Evolutionary conservation across 2,113 vertebrate species (phyloP), one percentile per base, ranked within the genome.

Genomic region (Nanger granti): DNA sequence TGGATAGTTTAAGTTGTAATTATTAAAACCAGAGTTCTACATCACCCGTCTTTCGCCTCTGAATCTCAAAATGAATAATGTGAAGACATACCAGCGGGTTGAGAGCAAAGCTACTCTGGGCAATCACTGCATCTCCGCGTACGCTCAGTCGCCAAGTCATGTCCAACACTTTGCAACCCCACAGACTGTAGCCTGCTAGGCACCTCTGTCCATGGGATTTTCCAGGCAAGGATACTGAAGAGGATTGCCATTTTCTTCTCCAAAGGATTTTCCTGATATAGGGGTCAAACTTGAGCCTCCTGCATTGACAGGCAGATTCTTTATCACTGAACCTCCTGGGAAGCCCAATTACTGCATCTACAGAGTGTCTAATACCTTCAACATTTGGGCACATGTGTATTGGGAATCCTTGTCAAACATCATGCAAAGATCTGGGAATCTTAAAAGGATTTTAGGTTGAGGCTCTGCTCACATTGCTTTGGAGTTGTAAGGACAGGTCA

Each of bases 11-110:
- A 88, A 84, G 54, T 49, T 85, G 47, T 90, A 94, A 94, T 86
- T 64, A 94, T 55, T 83, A 93, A 96, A 94, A 97, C 93, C 62
- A 96, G 83, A 96, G 97, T 94, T 97, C 85, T 12, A 62, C 22
- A 66, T 85, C 80, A 34, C 80, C 93, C 62, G 41, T 92, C 93
- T 94, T 69, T 94, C 4, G 20, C 54, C 96, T 66, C 47, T 26
- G 88, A 62, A 87, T 97, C 82, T 93, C 62, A 73, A 93, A 95
- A 89, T 79, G 73, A 91, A 92, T 79, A 97, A 80, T 20, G 17
- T 37, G 54, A 85, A 96, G n/a, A 95, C 82, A 86, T 52, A 86
- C 29, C 49, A 47, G 80, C 26, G 29, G 34, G 52, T 4, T 34
- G 85, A 4, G 10, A 69, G 93, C 11, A 83, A 80, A 92, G 34